A percentile compares a stretch with the other conserved stretches of the same genome.
phyloP scores from a whole-genome alignment of 2,888 invertebrate genomes.

The Cartodere bifasciata region DNA sequence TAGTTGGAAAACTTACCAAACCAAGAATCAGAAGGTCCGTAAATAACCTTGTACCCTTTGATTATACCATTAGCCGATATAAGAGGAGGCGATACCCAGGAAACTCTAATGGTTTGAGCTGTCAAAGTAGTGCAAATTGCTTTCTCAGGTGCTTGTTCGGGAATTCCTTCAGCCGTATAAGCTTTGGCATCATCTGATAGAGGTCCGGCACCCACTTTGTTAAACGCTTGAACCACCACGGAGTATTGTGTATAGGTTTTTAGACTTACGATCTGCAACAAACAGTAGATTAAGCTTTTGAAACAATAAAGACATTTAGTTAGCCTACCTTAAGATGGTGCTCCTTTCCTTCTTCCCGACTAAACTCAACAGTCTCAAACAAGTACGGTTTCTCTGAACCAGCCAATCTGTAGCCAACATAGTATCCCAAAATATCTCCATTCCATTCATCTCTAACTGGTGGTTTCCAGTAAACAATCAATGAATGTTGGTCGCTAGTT shows the following conservation, averaged over 20 bases:
- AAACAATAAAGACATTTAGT: too few relatives aligned
- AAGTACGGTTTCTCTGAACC: slow-evolving; percentile 77
- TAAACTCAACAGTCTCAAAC: slow-evolving; percentile 84
- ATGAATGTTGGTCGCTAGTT: slow-evolving; percentile 74
- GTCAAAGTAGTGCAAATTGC: slow-evolving; percentile 86
- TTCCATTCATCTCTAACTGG: slow-evolving; percentile 85
- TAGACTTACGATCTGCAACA: slow-evolving; percentile 25
- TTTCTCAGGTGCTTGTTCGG: slow-evolving; percentile 83
- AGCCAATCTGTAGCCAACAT: slow-evolving; percentile 78
- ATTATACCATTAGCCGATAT: slow-evolving; percentile 89
- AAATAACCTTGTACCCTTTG: slow-evolving; percentile 90
- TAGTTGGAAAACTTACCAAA: slow-evolving; percentile 54
- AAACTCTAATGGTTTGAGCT: slow-evolving; percentile 86
- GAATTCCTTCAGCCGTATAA: slow-evolving; percentile 89
- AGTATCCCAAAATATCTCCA: slow-evolving; percentile 82
- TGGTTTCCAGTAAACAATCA: slow-evolving; percentile 84
- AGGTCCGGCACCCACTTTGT: slow-evolving; percentile 87
- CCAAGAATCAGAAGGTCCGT: slow-evolving; percentile 84
- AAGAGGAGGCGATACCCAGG: slow-evolving; percentile 88
- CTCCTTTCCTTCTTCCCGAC: slow-evolving; percentile 83
- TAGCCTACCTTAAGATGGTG: slow-evolving; percentile 51
- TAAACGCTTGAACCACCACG: slow-evolving; percentile 91
- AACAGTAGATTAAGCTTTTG: not conserved
- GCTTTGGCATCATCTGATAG: slow-evolving; percentile 79
- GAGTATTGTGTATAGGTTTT: slow-evolving; percentile 91